Evolutionary conservation across 2,797 vertebrate species (phyloP).

Genomic region (Melopsittacus undulatus): DNA sequence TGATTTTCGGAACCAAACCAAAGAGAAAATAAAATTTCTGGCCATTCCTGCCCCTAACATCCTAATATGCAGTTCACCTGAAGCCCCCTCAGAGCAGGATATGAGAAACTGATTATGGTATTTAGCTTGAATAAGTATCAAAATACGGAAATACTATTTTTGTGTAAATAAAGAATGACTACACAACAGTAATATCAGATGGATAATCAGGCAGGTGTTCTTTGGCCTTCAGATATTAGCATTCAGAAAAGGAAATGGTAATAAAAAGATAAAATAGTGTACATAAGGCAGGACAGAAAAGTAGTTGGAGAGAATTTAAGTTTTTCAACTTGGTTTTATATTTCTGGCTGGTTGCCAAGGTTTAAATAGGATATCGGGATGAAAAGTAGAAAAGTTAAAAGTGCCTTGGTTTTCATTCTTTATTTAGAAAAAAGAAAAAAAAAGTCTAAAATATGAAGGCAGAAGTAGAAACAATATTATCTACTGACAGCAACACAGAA

Average conservation of each 20-base stretch:
- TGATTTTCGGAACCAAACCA: neutral
- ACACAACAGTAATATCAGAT: neutral
- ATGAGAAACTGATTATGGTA: neutral
- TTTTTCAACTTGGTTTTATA: neutral
- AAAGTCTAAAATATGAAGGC: neutral
- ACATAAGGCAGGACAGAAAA: neutral
- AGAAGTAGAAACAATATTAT: neutral
- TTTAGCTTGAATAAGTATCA: neutral
- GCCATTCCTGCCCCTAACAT: neutral
- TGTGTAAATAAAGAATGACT: neutral
- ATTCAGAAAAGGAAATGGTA: neutral
- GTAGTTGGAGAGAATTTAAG: neutral
- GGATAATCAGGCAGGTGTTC: neutral
- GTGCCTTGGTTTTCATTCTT: neutral
- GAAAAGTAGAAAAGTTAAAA: slow-evolving; percentile 23
- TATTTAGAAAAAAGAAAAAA: neutral
- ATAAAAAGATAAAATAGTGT: neutral
- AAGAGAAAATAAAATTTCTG: neutral
- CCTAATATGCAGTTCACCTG: neutral
- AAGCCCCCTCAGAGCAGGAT: neutral
- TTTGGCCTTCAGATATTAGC: neutral
- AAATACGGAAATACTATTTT: neutral
- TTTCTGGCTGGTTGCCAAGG: neutral
- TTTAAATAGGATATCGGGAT: slow-evolving; percentile 34
- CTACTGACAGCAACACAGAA: neutral